Evolutionary conservation across 2,888 invertebrate species (phyloP).

Genomic region (Campopleginae sp.): DNA sequence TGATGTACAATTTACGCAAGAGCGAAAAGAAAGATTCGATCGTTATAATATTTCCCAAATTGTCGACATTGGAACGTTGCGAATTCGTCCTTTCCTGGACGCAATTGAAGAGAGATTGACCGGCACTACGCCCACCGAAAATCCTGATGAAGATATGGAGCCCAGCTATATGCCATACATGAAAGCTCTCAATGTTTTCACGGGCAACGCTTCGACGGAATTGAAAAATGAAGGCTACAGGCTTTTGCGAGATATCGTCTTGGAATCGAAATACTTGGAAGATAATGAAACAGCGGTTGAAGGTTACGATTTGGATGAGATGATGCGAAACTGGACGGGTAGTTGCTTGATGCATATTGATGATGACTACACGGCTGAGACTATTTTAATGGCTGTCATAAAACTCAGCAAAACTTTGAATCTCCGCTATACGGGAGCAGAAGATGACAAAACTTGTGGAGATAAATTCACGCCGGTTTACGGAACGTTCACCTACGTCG

Average conservation of each 20-base stretch:
- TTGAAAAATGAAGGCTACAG: conserved; percentile 15
- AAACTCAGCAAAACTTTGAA: conserved; percentile 9
- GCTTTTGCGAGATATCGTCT: conserved; percentile 9
- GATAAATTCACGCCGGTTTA: background rate
- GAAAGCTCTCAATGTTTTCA: background rate
- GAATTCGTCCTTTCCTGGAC: background rate
- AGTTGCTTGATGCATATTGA: background rate
- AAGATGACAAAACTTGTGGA: background rate
- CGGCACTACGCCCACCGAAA: background rate
- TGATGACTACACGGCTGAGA: background rate
- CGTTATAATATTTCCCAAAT: background rate
- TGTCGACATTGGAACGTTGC: too few species aligned
- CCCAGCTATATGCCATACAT: background rate
- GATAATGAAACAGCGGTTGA: background rate
- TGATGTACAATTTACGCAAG: conserved; percentile 16
- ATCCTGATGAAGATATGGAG: background rate
- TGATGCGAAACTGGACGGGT: background rate
- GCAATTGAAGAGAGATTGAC: background rate
- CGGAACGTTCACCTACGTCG: conserved; percentile 32
- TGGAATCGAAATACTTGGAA: conserved; percentile 6
- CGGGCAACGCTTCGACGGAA: conserved; percentile 10
- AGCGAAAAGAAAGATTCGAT: conserved; percentile 16
- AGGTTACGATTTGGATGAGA: background rate
- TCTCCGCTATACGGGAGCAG: conserved; percentile 12
- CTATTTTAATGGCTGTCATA: background rate